Base-by-base conservation (phyloP, 2,797 vertebrate species). In the Bovichtus variegatus region DNA sequence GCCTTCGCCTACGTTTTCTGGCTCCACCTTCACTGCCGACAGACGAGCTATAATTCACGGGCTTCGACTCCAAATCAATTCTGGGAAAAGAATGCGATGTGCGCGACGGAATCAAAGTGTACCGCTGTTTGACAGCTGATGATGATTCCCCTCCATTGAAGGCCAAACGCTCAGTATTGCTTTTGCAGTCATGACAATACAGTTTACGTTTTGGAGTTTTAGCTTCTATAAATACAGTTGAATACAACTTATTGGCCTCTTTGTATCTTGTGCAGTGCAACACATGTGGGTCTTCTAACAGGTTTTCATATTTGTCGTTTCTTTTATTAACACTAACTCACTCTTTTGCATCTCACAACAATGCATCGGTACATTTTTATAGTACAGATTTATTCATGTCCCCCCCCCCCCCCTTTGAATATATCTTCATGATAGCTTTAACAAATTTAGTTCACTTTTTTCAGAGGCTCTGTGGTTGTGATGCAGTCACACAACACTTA, bases 221-320 rank as follows among this genome's bases (percentile, higher is more conserved):
- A 43, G 41, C 67, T 67, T 27, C 38, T 50, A 11, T 12, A 74
- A 43, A 29, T 40, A 40, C 54, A 68, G n/a, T 31, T 6, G 19
- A 54, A 77, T n/a, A 44, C 12, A 12, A 15, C 13, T 11, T 49
- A 19, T 10, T 38, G n/a, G 27, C 25, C 31, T 54, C 15, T 60
- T 57, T 27, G 12, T 9, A 2, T 16, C 4, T 15, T 9, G 9
- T 3, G 19, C 34, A 49, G 21, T 36, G 21, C n/a, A 51, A 50
- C 8, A 16, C 50, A 43, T 3, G 36, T 23, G 23, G 3, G 2
- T 41, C 4, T 25, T 38, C 40, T 18, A 47, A 19, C 19, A 10
- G 21, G 12, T 12, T 31, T 61, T 23, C 19, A 43, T 46, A 49
- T 71, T 29, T 74, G 29, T n/a, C 25, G 36, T 31, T 65, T n/a